Evolutionary conservation across 2,888 invertebrate species (phyloP), one percentile per base, ranked within the genome.

Genomic region (Silvanus unidentatus): DNA sequence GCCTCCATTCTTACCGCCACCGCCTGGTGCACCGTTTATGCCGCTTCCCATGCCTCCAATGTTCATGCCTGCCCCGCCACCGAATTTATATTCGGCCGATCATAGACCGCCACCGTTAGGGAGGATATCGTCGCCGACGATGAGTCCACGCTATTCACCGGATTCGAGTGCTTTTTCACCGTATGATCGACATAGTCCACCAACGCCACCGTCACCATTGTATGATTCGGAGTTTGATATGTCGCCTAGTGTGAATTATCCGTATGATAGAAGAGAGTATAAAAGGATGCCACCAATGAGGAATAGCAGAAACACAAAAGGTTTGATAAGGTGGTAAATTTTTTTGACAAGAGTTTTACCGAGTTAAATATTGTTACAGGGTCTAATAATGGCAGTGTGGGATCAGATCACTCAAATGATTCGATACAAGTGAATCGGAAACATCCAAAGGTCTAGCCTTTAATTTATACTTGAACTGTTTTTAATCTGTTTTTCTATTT

Each of bases 181-280:
- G 1, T 71, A 69, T 47, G 83, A 83, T 64, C 79, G 82, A 10
- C 79, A 79, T 58, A 79, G 80, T 70, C 81, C 82, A 2, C 82
- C 82, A 12, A 74, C 80, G 70, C 81, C 82, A 2, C 82, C 82
- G 12, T 74, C 81, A 1, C 64, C 68, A 8, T 66, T 66, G 16
- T 68, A 69, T 38, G 84, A 84, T 68, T 81, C 81, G 1, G 84
- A 84, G 61, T 82, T 81, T 60, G 79, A 81, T 65, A 80, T 80
- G 55, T 79, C 79, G 38, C 80, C 82, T 10, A 71, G 79, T 40
- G 70, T 72, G 30, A 73, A 76, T 40, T 72, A 77, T 56, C 68
- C 69, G 4, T 70, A 67, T 42, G 60, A 61, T 41, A 62, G 68
- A 54, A 63, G 70, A 55, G 69, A 69, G 32, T 69, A 66, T 48